Percentiles rank a stretch among this genome's conserved stretches.
Conservation (phyloP, 2,113 vertebrate species). For the Helogale parvula region DNA sequence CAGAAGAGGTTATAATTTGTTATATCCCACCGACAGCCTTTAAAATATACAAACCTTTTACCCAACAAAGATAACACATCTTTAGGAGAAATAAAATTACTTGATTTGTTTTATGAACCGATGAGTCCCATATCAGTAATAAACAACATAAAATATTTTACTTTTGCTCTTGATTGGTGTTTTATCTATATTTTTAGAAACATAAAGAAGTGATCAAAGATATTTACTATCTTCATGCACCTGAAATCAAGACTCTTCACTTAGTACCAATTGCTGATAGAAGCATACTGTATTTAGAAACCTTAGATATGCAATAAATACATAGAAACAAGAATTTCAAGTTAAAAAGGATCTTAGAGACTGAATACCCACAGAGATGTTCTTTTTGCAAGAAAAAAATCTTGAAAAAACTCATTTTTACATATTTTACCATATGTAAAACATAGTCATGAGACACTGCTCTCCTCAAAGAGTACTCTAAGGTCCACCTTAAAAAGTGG, state of each 20-base stretch:
- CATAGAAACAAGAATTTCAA: not conserved
- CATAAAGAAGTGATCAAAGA: not conserved
- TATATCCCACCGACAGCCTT: not conserved
- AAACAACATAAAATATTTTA: not conserved
- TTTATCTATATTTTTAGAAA: not conserved
- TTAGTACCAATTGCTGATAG: not conserved
- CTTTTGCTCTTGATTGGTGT: not conserved
- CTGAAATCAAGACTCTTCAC: not conserved
- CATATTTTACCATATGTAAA: not conserved
- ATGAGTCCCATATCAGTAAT: not conserved
- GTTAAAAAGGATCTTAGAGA: not conserved
- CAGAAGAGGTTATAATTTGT: not conserved
- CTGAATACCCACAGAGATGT: not conserved
- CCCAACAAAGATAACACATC: not conserved
- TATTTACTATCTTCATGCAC: not conserved
- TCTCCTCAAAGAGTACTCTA: not conserved
- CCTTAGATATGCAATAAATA: not conserved
- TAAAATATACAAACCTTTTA: not conserved
- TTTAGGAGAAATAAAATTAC: conserved; percentile 1
- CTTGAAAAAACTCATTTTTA: not conserved
- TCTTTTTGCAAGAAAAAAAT: not conserved
- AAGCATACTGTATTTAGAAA: not conserved
- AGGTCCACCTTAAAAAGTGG: no score
- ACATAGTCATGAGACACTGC: not conserved
- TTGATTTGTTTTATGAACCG: not conserved